Evolutionary conservation across 2,888 invertebrate species (phyloP).

Genomic region (Iselma pallidipennis): DNA sequence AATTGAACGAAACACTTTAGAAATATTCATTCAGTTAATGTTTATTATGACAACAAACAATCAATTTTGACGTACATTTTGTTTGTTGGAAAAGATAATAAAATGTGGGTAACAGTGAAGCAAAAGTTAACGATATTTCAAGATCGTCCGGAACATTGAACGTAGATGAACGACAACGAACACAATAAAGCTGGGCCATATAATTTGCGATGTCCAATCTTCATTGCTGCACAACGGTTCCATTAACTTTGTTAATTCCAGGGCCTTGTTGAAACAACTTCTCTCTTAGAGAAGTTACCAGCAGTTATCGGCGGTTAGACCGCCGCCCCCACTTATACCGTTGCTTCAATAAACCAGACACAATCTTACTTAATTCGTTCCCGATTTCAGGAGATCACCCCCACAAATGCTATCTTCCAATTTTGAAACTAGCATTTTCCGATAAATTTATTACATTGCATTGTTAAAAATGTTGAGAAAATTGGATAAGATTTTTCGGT

Average conservation of each 20-base stretch:
- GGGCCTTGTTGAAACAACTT: conserved; percentile 32
- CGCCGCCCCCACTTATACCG: conserved; percentile 15
- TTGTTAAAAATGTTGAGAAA: neutral
- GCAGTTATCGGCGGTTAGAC: conserved; percentile 30
- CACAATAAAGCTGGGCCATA: conserved; percentile 33
- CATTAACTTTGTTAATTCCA: conserved; percentile 38
- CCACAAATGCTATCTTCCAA: neutral
- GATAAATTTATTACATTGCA: neutral
- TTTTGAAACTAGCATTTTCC: neutral
- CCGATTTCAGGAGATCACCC: conserved; percentile 16
- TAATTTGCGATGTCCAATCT: conserved; percentile 38
- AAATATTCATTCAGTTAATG: too few relatives aligned
- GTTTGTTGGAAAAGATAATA: neutral
- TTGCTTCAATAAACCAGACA: conserved; percentile 20
- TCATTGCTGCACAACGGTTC: conserved; percentile 33
- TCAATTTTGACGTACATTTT: neutral
- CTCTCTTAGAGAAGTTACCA: conserved; percentile 29
- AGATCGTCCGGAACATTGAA: neutral
- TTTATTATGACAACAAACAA: neutral
- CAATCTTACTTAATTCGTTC: conserved; percentile 27
- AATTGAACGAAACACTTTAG: too few relatives aligned
- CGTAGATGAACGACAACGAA: conserved; percentile 7
- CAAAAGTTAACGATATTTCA: conserved; percentile 4
- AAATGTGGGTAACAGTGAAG: neutral
- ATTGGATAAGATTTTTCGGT: neutral